phyloP scores from a whole-genome alignment of 2,113 vertebrate species.

The Tragulus kanchil region DNA sequence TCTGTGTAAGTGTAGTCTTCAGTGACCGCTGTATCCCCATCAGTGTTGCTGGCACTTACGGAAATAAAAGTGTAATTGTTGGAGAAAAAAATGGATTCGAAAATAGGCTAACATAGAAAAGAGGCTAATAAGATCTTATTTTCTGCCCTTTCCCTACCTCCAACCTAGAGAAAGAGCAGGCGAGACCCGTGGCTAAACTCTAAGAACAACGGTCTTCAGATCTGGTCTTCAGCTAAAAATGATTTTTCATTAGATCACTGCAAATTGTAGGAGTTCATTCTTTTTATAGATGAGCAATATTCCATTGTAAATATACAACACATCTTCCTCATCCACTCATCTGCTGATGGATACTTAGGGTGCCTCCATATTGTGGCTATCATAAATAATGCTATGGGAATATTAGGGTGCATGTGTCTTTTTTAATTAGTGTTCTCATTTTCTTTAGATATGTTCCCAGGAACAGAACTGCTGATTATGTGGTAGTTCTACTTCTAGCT shows the following conservation, averaged over 20 bases:
- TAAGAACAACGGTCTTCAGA: slow-evolving; percentile 67
- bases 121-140: not conserved
- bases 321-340: not conserved
- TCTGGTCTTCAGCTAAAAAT: too few species aligned
- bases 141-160: not conserved
- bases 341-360: not conserved
- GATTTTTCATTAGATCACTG: too few species aligned
- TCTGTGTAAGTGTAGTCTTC: not conserved
- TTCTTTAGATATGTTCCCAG: not conserved
- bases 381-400: not conserved
- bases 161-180: not conserved
- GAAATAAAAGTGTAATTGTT: not conserved
- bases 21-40: not conserved
- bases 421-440: not conserved
- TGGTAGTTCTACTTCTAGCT: not conserved
- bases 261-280: not conserved
- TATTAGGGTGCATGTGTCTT: not conserved
- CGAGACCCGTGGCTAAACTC: not conserved
- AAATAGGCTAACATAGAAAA: slow-evolving; percentile 33
- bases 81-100: not conserved
- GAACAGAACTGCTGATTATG: not conserved
- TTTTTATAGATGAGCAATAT: not conserved
- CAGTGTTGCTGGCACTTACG: not conserved
- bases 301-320: not conserved
- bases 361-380: not conserved